Base-by-base conservation (phyloP, 2,888 invertebrate genomes). In the Cataglyphis altisquamis region DNA sequence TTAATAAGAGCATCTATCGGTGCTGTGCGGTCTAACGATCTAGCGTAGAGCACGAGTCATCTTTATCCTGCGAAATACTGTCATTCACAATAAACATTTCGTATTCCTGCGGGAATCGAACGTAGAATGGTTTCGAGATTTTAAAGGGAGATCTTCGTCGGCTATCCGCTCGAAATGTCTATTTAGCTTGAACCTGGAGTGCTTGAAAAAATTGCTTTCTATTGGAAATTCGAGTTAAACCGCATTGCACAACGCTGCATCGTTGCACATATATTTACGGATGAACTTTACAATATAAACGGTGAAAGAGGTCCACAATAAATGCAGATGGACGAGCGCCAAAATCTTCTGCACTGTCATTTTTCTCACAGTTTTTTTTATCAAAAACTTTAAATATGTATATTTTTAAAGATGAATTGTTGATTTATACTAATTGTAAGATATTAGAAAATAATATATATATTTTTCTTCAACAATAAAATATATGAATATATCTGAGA, bases 251-350 rank as follows among this genome's bases (percentile, higher is more conserved):
- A 29, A 57, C 63, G 74, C 64, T 74, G 18, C 41, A 41, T 18
- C 45, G 36, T 18, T 57, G 66, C 66, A 25, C 4, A 36, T 60
- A 55, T 62, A 80, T 70, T 60, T 60, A 36, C 25, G 18, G n/a
- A 48, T 15, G 78, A 36, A n/a, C 78, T 36, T 66, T 41, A 32
- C 63, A 87, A 72, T 75, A 84, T 86, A 84, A 89, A 57, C 84
- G 86, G 29, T 21, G 48, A 62, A 82, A 80, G 84, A 82, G 82
- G 83, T 73, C 74, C 10, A 21, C 82, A 18, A 83, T 70, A 81
- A 86, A 84, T 82, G 83, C 68, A 55, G 78, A 72, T 89, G 86
- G 87, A 82, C 32, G 29, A 29, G 8, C 77, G 89, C 89, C 89
- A 89, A 83, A 78, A 87, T 84, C 68, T 84, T 83, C 82, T 82